Base-by-base conservation (phyloP, 2,797 vertebrate genomes). In the Cyprinella venusta region DNA sequence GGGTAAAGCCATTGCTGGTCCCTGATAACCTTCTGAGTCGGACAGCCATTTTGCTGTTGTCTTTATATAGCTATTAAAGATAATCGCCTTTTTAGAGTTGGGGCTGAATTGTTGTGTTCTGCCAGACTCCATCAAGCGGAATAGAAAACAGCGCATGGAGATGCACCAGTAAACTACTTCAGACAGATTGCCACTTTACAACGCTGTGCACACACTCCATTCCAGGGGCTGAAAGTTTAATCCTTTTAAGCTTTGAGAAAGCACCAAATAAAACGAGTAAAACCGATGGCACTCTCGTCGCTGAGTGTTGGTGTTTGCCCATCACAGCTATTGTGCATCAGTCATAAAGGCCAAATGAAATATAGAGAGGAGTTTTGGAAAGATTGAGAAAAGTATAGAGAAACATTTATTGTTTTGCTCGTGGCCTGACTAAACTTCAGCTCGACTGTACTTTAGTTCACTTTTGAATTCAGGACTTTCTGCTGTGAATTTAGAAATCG, bases 151-250 rank as follows among this genome's bases (percentile, higher is more conserved):
- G 75, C 54, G 75, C 86, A 88, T 68, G 74, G 74, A 88, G 79
- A 86, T 63, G 87, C 77, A 87, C 54, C 84, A 81, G 78, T 87
- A 84, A 85, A 84, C 64, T 65, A 84, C 86, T 90, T 88, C 79
- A 88, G 87, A 79, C 80, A 89, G 86, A 88, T 84, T 87, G 86
- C 87, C 71, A 87, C 87, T 90, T 88, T 65, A 86, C 74, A 89
- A 76, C 40, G 42, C 79, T 84, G 79, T 81, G 79, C 86, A 89
- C 85, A 86, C 81, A 88, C 84, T 90, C 85, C 38, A 88, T 90
- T 90, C 86, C 81, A 71, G 76, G 76, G 81, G 88, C 87, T 87
- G 83, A 80, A 84, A 77, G 78, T 84, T 81, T 78, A 87, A 74
- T 75, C 69, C 79, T 87, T 86, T 68, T 71, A 88, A 86, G 69